These are phyloP conservation scores for Cryptoprocta ferox DNA, from an alignment of 2,797 vertebrate species.

Conservation along the genomic window DNA sequence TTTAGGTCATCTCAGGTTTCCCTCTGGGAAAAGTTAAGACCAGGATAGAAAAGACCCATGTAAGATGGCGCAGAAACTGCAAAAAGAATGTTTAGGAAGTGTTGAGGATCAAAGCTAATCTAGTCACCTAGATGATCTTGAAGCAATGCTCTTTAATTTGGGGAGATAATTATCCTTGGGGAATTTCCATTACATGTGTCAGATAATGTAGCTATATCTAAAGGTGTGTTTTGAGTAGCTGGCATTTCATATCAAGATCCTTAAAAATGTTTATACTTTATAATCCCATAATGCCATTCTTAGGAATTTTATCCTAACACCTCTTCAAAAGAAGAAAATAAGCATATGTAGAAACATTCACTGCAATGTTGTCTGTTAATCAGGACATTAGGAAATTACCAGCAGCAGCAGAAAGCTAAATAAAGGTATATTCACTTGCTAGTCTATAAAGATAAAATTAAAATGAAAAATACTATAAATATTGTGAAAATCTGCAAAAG, in stretches of 20 bases:
- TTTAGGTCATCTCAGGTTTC: constrained; percentile 22
- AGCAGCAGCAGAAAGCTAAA: neutral
- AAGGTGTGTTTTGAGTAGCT: neutral
- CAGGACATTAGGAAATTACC: constrained; percentile 46
- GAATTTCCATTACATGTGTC: neutral
- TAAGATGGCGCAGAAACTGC: neutral
- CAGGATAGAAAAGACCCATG: neutral
- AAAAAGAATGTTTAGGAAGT: neutral
- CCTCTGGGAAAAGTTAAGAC: neutral
- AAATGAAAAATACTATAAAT: constrained; percentile 15
- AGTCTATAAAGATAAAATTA: neutral
- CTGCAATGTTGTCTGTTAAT: neutral
- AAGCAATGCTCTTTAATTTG: neutral
- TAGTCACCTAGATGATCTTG: neutral
- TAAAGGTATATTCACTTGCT: constrained; percentile 15
- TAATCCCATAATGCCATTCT: constrained; percentile 26
- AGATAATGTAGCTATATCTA: neutral
- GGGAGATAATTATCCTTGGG: constrained; percentile 2
- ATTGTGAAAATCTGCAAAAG: neutral
- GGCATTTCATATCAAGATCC: neutral
- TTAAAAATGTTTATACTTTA: constrained; percentile 49
- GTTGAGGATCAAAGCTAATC: neutral
- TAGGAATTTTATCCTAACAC: constrained; percentile 43
- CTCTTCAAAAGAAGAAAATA: constrained; percentile 50
- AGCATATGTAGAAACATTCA: neutral